Base-by-base conservation (phyloP, 2,797 vertebrate species). In the Chanos chanos region DNA sequence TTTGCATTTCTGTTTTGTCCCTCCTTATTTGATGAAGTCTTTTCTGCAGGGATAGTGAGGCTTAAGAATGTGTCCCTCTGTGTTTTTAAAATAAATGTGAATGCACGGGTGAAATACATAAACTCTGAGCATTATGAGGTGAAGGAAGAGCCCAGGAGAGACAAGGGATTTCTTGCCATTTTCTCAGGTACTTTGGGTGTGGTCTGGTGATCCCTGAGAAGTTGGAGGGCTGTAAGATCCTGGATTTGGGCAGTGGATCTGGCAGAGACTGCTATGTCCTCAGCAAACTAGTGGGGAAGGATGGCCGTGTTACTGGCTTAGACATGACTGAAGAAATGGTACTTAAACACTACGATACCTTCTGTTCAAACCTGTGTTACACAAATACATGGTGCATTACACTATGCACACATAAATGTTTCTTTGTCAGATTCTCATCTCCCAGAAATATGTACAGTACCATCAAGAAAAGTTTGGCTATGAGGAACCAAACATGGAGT, bases 241-340 rank as follows among this genome's bases (percentile, higher is more conserved):
- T 95, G 82, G 94, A 94, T 75, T 83, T 94, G 13, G 93, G 92
- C 31, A 92, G 93, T 0, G 92, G 94, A 30, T 93, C 89, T 0
- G 92, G 94, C 33, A 83, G 91, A 72, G 94, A 94, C 78, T 93
- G 89, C 71, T 94, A 83, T 44, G 72, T 86, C 22, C 82, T 94
- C 66, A 92, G 92, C 74, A 92, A 93, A 78, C 83, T 95, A 21
- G 89, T 94, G 30, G 92, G 91, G 24, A 82, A 87, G 1, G 81
- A 27, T 1, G 92, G 94, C 37, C 81, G 81, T 0, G 75, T 94
- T 66, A 93, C 85, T 0, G 93, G 93, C 3, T 71, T 93, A 40
- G 93, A 96, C 49, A 93, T 95, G 93, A 94, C 91, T 0, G 31
- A 90, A 53, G 66, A 81, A 43, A 86, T 94, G 86, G 93, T 94